A percentile compares a stretch with the other conserved stretches of the same genome.
Evolutionary conservation across 2,797 vertebrate species (phyloP).

Genomic region (Pseudopleuronectes americanus): DNA sequence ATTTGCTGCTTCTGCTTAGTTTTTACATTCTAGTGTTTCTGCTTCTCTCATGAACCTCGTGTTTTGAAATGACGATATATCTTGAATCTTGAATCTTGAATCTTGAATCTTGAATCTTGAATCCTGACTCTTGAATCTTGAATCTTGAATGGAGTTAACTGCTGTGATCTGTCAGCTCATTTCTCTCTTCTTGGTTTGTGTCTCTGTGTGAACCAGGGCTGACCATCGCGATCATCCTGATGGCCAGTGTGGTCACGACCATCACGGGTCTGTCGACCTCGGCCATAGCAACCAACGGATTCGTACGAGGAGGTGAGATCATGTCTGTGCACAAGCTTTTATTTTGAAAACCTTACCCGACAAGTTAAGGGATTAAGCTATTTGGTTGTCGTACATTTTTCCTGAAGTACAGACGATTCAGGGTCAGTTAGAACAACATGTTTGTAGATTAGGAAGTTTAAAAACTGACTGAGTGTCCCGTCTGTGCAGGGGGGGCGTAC

Average conservation of each 20-base stretch:
- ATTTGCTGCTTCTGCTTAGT: neutral
- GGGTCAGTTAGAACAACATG: no score
- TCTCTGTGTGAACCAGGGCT: constrained; percentile 81
- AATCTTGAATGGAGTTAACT: neutral
- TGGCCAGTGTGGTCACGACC: constrained; percentile 95
- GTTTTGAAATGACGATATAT: no score
- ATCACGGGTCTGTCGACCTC: constrained; percentile 97
- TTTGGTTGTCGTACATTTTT: no score
- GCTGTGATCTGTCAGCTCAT: neutral
- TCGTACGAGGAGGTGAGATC: constrained; percentile 94
- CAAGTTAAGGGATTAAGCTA: neutral
- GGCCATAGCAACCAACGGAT: constrained; percentile 96
- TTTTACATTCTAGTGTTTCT: no score
- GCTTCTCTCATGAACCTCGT: no score
- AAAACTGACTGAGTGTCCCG: neutral
- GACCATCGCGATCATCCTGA: constrained; percentile 89
- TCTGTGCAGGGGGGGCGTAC: constrained; percentile 91
- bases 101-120: no score
- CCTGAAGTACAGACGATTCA: neutral
- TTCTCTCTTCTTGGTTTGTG: neutral
- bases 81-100: no score
- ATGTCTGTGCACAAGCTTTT: neutral
- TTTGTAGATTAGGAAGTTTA: no score
- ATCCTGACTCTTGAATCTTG: no score
- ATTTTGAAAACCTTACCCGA: constrained; percentile 7